A percentile compares a stretch with the other conserved stretches of the same genome.
Conservation (phyloP, 92 coral and sea anemone genomes). For the Blastomussa wellsi region DNA sequence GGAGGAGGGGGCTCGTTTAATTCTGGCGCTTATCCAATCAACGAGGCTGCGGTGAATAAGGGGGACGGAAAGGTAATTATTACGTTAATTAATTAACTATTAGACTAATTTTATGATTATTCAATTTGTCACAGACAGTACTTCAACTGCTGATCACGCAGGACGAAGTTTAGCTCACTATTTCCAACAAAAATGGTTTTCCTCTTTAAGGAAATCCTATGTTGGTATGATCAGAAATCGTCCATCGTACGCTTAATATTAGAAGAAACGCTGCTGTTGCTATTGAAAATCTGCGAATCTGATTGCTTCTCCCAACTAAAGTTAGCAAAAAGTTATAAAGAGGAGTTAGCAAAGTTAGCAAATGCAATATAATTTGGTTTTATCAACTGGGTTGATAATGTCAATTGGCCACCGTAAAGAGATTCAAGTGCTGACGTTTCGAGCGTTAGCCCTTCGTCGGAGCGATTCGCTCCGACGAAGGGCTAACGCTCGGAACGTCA, state of each 20-base stretch:
- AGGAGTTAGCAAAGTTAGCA: no score
- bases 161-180: not conserved
- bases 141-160: not conserved
- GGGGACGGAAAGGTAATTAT: slow-evolving; percentile 76
- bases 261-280: no score
- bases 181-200: not conserved
- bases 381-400: no score
- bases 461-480: no score
- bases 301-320: no score
- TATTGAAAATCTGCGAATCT: no score
- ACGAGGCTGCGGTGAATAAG: slow-evolving; percentile 67
- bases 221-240: not conserved
- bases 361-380: no score
- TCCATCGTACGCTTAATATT: not conserved
- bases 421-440: no score
- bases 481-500: no score
- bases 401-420: no score
- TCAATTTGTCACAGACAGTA: not conserved
- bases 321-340: no score
- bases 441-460: no score
- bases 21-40: slow-evolving; percentile 69
- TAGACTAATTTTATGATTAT: not conserved
- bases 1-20: slow-evolving; percentile 97
- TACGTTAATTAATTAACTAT: slow-evolving; percentile 11
- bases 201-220: not conserved